A percentile compares a stretch with the other conserved stretches of the same genome.
These are phyloP conservation scores for Nasua narica DNA, from an alignment of 2,797 vertebrate species.

Conservation along the genomic window DNA sequence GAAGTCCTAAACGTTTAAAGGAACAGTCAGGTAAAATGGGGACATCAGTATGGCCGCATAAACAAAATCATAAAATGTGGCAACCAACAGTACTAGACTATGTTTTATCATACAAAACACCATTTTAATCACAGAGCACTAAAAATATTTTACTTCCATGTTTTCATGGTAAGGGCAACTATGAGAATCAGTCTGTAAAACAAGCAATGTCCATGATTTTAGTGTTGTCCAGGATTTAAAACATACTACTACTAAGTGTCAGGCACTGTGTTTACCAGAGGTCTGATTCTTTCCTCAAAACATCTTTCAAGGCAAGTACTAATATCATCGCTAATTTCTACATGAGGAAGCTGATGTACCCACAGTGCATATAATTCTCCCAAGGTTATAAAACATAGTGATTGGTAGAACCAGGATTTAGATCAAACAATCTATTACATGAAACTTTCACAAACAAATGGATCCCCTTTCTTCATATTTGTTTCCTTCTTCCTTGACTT, in stretches of 20 bases:
- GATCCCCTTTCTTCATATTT: neutral
- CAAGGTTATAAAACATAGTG: slow-evolving; percentile 1
- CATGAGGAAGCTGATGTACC: neutral
- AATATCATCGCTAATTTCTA: neutral
- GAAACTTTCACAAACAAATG: slow-evolving; percentile 22
- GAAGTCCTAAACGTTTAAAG: slow-evolving; percentile 25
- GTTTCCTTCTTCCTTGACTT: slow-evolving; percentile 20
- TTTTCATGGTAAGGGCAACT: slow-evolving; percentile 39
- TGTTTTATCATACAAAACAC: slow-evolving; percentile 29
- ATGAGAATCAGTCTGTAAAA: slow-evolving; percentile 39
- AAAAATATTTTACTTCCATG: slow-evolving; percentile 38
- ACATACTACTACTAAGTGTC: neutral
- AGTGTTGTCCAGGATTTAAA: slow-evolving; percentile 9
- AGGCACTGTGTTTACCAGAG: slow-evolving; percentile 23
- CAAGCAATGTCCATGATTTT: neutral
- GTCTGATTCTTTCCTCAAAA: slow-evolving; percentile 8
- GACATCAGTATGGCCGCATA: slow-evolving; percentile 25
- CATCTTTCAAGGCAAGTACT: neutral
- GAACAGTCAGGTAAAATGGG: slow-evolving; percentile 42
- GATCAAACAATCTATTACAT: neutral
- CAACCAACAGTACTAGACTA: neutral
- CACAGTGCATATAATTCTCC: neutral
- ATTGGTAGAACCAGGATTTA: neutral
- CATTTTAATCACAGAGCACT: slow-evolving; percentile 34
- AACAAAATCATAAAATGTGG: slow-evolving; percentile 18